Conservation (phyloP, 2,888 invertebrate genomes). For the Drosophila nr. medialis region DNA sequence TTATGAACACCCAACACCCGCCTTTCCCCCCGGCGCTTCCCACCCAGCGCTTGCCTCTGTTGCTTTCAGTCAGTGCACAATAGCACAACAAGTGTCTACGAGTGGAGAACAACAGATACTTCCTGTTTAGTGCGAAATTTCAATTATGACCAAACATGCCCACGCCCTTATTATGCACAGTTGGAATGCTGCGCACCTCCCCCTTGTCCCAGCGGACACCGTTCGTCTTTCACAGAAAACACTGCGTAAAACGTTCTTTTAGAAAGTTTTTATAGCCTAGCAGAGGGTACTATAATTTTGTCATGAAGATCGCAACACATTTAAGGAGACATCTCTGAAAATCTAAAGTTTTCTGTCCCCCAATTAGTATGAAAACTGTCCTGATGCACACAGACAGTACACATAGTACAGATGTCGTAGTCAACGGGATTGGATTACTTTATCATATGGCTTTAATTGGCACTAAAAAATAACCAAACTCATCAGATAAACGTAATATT, state of each 20-base stretch:
- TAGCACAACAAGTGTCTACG: conserved; percentile 63
- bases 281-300: neutral
- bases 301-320: neutral
- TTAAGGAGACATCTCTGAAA: neutral
- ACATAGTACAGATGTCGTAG: neutral
- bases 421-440: neutral
- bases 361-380: neutral
- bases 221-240: conserved; percentile 21
- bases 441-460: neutral
- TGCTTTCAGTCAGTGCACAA: conserved; percentile 41
- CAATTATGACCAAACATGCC: conserved; percentile 73
- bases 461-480: neutral
- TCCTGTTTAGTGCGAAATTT: conserved; percentile 80
- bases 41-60: neutral
- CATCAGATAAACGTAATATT: neutral
- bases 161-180: conserved; percentile 26
- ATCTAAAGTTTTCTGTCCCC: neutral
- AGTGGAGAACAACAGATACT: conserved; percentile 53
- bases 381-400: neutral
- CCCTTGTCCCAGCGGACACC: neutral
- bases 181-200: neutral
- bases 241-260: conserved; percentile 54
- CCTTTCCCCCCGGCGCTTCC: neutral
- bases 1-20: conserved; percentile 55
- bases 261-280: conserved; percentile 31